phyloP scores from a whole-genome alignment of 1,140 invertebrate species.

The Pinna nobilis region DNA sequence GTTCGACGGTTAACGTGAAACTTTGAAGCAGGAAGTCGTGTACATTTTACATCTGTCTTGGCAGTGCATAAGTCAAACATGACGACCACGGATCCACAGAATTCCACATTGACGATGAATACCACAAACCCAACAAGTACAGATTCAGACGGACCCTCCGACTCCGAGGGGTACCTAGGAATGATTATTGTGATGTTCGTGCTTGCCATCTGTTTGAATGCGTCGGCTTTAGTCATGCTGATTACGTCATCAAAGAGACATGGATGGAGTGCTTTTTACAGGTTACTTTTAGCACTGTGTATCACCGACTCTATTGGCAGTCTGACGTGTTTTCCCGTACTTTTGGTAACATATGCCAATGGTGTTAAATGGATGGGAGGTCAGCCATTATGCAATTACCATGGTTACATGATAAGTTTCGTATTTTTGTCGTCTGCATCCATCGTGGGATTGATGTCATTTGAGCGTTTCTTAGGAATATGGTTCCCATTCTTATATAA shows the following conservation, averaged over 20 bases:
- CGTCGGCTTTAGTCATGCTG: slow-evolving; percentile 29
- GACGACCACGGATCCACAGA: too few relatives aligned
- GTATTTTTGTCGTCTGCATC: slow-evolving; percentile 30
- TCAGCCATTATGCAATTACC: slow-evolving; percentile 31
- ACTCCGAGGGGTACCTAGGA: slow-evolving; percentile 7
- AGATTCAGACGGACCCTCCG: not conserved
- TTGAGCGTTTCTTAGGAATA: slow-evolving; percentile 35
- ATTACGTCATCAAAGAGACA: slow-evolving; percentile 25
- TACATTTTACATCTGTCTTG: too few relatives aligned
- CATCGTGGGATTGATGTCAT: slow-evolving; percentile 24
- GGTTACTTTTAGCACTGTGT: slow-evolving; percentile 17
- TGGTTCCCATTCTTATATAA: slow-evolving; percentile 43
- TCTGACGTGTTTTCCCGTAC: slow-evolving; percentile 26
- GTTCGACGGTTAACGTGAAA: too few relatives aligned
- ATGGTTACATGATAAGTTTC: slow-evolving; percentile 32
- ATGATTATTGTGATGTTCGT: slow-evolving; percentile 25
- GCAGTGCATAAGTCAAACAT: too few relatives aligned
- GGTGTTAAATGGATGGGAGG: slow-evolving; percentile 34
- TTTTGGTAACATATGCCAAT: slow-evolving; percentile 29
- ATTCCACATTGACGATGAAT: too few relatives aligned
- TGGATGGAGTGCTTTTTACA: slow-evolving; percentile 40
- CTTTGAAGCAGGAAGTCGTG: too few relatives aligned
- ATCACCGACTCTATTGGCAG: slow-evolving; percentile 34
- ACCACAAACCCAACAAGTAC: too few relatives aligned
- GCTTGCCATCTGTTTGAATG: slow-evolving; percentile 19